Conservation (phyloP, 2,888 invertebrate genomes). For the Drosophila seclusa region DNA sequence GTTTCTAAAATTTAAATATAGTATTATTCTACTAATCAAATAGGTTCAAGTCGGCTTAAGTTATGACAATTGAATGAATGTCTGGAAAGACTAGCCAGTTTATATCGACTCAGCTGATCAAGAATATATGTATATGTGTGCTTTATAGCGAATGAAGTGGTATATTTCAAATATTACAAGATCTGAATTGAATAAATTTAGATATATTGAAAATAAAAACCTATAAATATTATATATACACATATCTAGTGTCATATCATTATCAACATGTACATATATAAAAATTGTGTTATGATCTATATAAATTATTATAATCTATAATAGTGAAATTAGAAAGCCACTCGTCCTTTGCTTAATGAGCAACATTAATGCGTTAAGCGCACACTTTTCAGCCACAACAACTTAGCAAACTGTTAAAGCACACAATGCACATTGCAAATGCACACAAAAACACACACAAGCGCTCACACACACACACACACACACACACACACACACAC, state of each 20-base stretch:
- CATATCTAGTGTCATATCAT: neutral
- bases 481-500: neutral
- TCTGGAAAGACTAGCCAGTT: neutral
- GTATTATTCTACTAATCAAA: neutral
- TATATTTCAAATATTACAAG: neutral
- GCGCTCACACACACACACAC: neutral
- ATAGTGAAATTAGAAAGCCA: conserved; percentile 40
- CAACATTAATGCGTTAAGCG: conserved; percentile 13
- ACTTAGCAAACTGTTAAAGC: conserved; percentile 18
- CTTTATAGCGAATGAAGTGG: too few relatives aligned
- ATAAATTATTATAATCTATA: neutral
- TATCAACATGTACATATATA: neutral
- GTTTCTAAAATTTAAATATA: neutral
- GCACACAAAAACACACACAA: conserved; percentile 4
- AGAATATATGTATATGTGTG: neutral
- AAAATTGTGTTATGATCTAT: neutral
- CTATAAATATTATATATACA: neutral
- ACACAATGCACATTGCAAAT: conserved; percentile 10
- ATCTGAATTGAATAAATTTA: neutral
- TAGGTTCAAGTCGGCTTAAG: neutral
- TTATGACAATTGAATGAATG: neutral
- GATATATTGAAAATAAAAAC: neutral
- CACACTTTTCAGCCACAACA: conserved; percentile 11
- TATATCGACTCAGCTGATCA: neutral
- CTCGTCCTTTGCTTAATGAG: neutral